Percentiles rank a stretch among this genome's conserved stretches.
These are phyloP conservation scores for Leptodactylus fallax DNA, from an alignment of 2,797 vertebrate species.

Conservation along the genomic window DNA sequence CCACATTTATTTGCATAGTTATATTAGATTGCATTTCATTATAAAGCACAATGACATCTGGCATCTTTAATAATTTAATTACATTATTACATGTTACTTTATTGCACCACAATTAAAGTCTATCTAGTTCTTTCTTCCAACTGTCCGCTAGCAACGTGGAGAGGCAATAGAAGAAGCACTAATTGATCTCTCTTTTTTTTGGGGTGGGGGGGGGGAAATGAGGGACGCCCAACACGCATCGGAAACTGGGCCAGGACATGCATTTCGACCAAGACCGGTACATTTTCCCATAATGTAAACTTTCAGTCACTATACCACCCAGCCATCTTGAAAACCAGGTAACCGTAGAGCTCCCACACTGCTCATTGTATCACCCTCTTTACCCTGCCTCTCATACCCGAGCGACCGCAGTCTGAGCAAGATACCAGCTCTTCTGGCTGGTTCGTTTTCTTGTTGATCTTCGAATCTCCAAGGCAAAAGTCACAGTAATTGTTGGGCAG, in stretches of 20 bases:
- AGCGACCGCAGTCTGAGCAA: slow-evolving; percentile 95
- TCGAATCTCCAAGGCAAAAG: slow-evolving; percentile 94
- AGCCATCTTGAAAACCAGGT: slow-evolving; percentile 28
- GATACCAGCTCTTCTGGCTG: slow-evolving; percentile 93
- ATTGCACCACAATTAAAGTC: slow-evolving; percentile 47
- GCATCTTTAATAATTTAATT: slow-evolving; percentile 31
- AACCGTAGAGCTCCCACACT: slow-evolving; percentile 27
- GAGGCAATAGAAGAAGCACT: slow-evolving; percentile 33
- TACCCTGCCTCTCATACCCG: slow-evolving; percentile 76
- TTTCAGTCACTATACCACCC: slow-evolving; percentile 39
- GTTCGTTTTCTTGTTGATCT: slow-evolving; percentile 93
- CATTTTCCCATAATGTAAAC: slow-evolving; percentile 21
- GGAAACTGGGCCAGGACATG: background rate
- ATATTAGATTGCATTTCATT: slow-evolving; percentile 29
- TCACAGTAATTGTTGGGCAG: slow-evolving; percentile 96
- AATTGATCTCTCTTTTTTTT: background rate
- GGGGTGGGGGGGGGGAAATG: no score
- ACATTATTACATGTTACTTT: slow-evolving; percentile 37
- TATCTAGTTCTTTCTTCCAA: slow-evolving; percentile 5
- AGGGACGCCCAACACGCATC: background rate
- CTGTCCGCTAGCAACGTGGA: slow-evolving; percentile 20
- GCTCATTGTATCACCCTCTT: slow-evolving; percentile 46
- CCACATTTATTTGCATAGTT: slow-evolving; percentile 43
- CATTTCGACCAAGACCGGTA: background rate
- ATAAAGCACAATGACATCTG: slow-evolving; percentile 31